Percentiles rank a stretch among this genome's conserved stretches.
phyloP scores from a whole-genome alignment of 30 jellyfish, hydroid and myxozoan species.

The Clytia hemisphaerica region DNA sequence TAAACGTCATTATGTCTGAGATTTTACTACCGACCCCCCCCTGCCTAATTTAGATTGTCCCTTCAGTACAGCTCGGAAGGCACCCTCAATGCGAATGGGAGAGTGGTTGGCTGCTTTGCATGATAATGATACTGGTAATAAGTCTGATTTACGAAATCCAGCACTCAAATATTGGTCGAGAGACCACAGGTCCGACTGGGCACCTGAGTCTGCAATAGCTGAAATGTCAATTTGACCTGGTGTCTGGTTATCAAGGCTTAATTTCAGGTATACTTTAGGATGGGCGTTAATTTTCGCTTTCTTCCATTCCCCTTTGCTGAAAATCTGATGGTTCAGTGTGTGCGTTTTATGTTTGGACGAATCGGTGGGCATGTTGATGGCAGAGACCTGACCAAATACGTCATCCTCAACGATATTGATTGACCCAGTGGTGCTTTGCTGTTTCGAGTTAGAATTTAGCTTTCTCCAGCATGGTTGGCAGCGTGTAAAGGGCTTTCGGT shows the following conservation, averaged over 20 bases:
- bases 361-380: conserved; percentile 5
- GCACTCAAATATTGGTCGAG: background rate
- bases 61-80: background rate
- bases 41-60: background rate
- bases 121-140: background rate
- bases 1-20: too few species aligned
- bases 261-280: background rate
- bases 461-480: conserved; percentile 2
- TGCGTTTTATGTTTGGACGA: background rate
- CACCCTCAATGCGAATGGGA: background rate
- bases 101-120: background rate
- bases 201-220: conserved; percentile 3
- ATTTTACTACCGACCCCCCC: too few species aligned
- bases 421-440: background rate
- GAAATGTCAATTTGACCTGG: background rate
- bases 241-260: background rate
- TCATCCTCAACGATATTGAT: background rate
- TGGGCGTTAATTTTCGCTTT: background rate
- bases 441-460: background rate
- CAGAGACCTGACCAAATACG: background rate
- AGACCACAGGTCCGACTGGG: background rate
- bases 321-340: background rate
- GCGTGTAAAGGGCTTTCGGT: background rate
- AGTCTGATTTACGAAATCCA: background rate
- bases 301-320: conserved; percentile 1